These are phyloP conservation scores for Hypotaenidia okinawae DNA, from an alignment of 2,797 vertebrate species.

Conservation along the genomic window DNA sequence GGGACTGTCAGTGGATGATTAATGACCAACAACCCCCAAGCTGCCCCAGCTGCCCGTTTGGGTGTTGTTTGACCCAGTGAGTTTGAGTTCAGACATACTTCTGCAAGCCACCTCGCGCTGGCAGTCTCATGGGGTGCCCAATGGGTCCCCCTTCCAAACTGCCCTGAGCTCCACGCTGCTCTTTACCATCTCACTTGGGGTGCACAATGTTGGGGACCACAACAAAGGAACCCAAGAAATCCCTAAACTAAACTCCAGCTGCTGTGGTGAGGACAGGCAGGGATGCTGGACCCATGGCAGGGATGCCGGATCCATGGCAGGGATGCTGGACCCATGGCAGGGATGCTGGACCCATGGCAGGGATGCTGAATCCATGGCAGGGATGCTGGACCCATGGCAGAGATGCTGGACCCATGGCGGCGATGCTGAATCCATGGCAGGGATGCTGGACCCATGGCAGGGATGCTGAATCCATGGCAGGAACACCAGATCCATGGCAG, in stretches of 20 bases:
- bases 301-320: no score
- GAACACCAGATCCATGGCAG: no score
- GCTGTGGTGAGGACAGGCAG: neutral
- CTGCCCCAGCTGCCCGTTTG: constrained; percentile 83
- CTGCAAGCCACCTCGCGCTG: constrained; percentile 76
- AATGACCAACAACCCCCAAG: constrained; percentile 84
- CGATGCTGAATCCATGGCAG: neutral
- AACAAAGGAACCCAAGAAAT: neutral
- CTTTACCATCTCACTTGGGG: neutral
- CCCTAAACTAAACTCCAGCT: neutral
- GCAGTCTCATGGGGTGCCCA: neutral
- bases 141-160: neutral
- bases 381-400: neutral
- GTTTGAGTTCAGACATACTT: constrained; percentile 80
- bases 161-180: rapidly evolving
- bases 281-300: neutral
- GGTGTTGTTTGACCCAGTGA: constrained; percentile 87
- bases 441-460: no score
- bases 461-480: neutral
- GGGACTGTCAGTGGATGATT: constrained; percentile 87
- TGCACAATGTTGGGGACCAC: rapidly evolving
- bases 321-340: no score
- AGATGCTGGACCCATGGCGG: no score
- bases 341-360: no score
- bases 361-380: neutral